Evolutionary conservation across 2,797 vertebrate species (phyloP).

Genomic region (Sebastes vulpes): DNA sequence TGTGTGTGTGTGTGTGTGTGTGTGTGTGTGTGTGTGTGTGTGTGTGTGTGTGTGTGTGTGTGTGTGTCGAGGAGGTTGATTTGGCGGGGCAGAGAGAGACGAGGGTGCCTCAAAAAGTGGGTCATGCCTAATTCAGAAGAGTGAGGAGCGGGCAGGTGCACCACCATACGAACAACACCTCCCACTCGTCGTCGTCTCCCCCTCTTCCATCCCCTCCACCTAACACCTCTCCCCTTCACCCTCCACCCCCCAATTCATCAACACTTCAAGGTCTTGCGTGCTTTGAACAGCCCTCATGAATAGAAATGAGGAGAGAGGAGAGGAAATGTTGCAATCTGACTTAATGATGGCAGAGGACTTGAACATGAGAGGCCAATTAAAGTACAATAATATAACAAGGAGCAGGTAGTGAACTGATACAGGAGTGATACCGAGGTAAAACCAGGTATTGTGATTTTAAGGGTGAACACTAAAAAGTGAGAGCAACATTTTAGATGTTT

Average conservation of each 20-base stretch:
- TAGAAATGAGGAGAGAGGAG: conserved; percentile 71
- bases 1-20: neutral
- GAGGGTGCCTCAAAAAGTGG: conserved; percentile 54
- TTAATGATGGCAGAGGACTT: conserved; percentile 49
- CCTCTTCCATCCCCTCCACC: conserved; percentile 12
- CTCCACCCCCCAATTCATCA: conserved; percentile 52
- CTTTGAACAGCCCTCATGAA: conserved; percentile 73
- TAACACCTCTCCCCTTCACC: conserved; percentile 41
- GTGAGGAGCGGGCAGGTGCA: conserved; percentile 62
- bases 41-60: neutral
- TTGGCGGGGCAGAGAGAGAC: conserved; percentile 14
- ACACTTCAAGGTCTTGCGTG: conserved; percentile 74
- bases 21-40: neutral
- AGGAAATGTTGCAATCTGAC: conserved; percentile 56
- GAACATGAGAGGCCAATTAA: conserved; percentile 51
- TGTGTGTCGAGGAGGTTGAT: neutral
- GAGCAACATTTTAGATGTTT: neutral
- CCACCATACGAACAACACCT: conserved; percentile 51
- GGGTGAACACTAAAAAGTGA: neutral
- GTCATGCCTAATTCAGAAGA: conserved; percentile 65
- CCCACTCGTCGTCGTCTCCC: conserved; percentile 19
- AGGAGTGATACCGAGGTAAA: neutral
- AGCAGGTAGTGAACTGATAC: neutral
- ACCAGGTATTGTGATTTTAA: neutral
- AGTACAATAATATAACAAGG: conserved; percentile 24